Conservation (phyloP, 2,888 invertebrate species). For the Seira sanloemensis region DNA sequence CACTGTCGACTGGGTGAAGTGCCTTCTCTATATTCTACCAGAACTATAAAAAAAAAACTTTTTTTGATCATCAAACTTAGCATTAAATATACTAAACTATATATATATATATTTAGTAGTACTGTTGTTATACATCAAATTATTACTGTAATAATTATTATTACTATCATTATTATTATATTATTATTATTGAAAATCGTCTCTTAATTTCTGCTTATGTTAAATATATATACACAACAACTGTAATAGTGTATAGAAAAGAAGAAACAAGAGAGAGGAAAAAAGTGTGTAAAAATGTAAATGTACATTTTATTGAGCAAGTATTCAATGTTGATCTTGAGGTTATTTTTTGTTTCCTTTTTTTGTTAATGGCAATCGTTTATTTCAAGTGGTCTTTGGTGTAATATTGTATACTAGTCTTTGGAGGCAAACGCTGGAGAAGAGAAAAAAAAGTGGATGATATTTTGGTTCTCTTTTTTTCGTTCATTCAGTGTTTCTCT, state of each 20-base stretch:
- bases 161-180: too few species aligned
- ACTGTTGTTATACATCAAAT: conserved; percentile 46
- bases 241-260: conserved; percentile 28
- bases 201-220: conserved; percentile 26
- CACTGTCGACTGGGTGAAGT: conserved; percentile 71
- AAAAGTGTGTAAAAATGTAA: conserved; percentile 10
- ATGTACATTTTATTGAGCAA: conserved; percentile 50
- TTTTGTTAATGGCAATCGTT: conserved; percentile 72
- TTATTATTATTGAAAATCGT: background rate
- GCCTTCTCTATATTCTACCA: conserved; percentile 72
- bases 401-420: conserved; percentile 73
- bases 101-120: conserved; percentile 55
- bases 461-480: too few species aligned
- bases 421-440: conserved; percentile 61
- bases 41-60: too few species aligned
- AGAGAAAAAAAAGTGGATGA: too few species aligned
- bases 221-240: conserved; percentile 42
- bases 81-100: conserved; percentile 41
- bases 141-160: too few species aligned
- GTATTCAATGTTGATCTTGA: conserved; percentile 65
- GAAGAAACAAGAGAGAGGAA: background rate
- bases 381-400: conserved; percentile 71
- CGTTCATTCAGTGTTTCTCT: conserved; percentile 43
- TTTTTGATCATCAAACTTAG: conserved; percentile 65
- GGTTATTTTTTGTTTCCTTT: conserved; percentile 63